Evolutionary conservation across 2,888 invertebrate genomes (phyloP).

Genomic region (Ophraella communa): DNA sequence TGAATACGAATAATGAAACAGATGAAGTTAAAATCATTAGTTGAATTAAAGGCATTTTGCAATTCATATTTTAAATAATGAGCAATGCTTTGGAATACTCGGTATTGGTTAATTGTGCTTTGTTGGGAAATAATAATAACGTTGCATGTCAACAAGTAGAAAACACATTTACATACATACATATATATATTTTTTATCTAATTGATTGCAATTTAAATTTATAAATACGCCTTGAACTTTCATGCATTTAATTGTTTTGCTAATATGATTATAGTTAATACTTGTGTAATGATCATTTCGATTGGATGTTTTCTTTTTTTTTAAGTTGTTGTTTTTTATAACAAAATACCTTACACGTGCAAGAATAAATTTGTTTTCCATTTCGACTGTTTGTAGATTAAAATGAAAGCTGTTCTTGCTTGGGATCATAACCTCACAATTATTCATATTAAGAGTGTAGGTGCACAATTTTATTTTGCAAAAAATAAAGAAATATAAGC

Average conservation of each 20-base stretch:
- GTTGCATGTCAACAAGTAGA: conserved; percentile 15
- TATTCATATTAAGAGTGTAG: no score
- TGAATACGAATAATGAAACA: no score
- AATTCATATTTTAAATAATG: not conserved
- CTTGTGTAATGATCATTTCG: no score
- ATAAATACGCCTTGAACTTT: conserved; percentile 24
- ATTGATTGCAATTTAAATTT: conserved; percentile 22
- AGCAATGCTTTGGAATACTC: not conserved
- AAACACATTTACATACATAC: not conserved
- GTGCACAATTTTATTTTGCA: no score
- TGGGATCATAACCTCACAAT: no score
- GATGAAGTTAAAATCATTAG: not conserved
- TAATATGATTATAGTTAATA: not conserved
- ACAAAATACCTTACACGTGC: no score
- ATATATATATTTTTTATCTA: conserved; percentile 10
- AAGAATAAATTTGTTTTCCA: no score
- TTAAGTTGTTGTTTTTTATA: no score
- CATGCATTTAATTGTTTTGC: conserved; percentile 13
- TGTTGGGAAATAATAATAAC: conserved; percentile 21
- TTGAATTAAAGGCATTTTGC: not conserved
- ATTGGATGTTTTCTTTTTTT: no score
- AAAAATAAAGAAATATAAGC: no score
- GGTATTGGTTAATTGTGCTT: conserved; percentile 11
- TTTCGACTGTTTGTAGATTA: no score
- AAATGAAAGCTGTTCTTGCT: no score